Percentiles rank a stretch among this genome's conserved stretches.
phyloP scores from a whole-genome alignment of 1,140 invertebrate species.

The Sminthurides bifidus region DNA sequence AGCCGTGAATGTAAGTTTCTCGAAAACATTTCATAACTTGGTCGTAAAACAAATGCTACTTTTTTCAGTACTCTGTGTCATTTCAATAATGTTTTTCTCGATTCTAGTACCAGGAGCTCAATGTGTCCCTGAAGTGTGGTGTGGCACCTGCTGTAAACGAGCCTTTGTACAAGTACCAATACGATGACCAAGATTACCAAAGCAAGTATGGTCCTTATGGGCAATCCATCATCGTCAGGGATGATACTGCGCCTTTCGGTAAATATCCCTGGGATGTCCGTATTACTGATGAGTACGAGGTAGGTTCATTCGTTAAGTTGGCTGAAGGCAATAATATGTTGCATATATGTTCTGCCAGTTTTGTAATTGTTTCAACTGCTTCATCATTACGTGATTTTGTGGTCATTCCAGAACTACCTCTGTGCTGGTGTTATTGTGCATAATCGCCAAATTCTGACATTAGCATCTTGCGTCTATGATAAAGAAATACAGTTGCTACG shows the following conservation, averaged over 20 bases:
- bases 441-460: conserved; percentile 16
- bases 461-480: conserved; percentile 16
- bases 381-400: too few species aligned
- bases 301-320: conserved; percentile 7
- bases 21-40: not conserved
- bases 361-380: not conserved
- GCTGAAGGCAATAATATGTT: too few species aligned
- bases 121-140: conserved; percentile 17
- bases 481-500: conserved; percentile 13
- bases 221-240: not conserved
- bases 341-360: not conserved
- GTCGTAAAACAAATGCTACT: not conserved
- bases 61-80: not conserved
- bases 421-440: conserved; percentile 24
- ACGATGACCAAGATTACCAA: conserved; percentile 1
- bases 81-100: conserved; percentile 3
- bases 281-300: conserved; percentile 27
- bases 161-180: conserved; percentile 7
- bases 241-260: conserved; percentile 14
- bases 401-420: conserved; percentile 22
- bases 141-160: conserved; percentile 20
- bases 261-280: conserved; percentile 17
- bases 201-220: conserved; percentile 9
- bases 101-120: conserved; percentile 18
- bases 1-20: conserved; percentile 22